Evolutionary conservation across 2,888 invertebrate species (phyloP), one percentile per base, ranked within the genome.

Genomic region (Microplitis manilae): DNA sequence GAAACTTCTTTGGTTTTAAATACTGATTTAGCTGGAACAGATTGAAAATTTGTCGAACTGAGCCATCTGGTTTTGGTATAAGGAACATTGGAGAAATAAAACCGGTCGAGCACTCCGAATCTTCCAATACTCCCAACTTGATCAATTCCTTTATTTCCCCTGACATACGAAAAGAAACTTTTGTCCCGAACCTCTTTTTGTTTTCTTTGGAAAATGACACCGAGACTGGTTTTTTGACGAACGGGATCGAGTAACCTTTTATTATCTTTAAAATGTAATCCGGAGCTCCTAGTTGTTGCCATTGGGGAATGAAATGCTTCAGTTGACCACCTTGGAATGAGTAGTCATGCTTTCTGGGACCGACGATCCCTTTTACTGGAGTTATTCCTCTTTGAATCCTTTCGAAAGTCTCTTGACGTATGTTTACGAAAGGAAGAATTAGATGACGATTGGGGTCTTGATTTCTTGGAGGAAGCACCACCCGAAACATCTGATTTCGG

Each of bases 221-320:
- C 1, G 1, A 17, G 1, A 17, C 17, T 17, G 1, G 17, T 17
- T 17, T 17, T 17, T 17, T 17, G 17, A 17, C 17, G 17, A 17
- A 17, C 17, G 17, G 1, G 17, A 17, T 38, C 4, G 0, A 6
- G 9, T 65, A 65, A 13, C 65, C 65, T 30, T 9, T 9, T 2
- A 65, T 15, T 8, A 9, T 17, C 1, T 20, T n/a, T 8, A 65
- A 7, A 7, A 65, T 30, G 9, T 30, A 6, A 2, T 65, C 65
- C 17, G 65, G 65, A 9, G 65, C 65, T 20, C n/a, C n/a, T n/a
- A n/a, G n/a, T 67, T n/a, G 75, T 72, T 13, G 70, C 69, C 65
- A 65, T 20, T 65, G 65, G 20, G 9, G 50, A 13, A 50, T 50
- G 50, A 20, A 20, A 20, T 20, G 20, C 20, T 20, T 50, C 41